Evolutionary conservation across 1,140 invertebrate genomes (phyloP).

Genomic region (Mactra quadrangularis): DNA sequence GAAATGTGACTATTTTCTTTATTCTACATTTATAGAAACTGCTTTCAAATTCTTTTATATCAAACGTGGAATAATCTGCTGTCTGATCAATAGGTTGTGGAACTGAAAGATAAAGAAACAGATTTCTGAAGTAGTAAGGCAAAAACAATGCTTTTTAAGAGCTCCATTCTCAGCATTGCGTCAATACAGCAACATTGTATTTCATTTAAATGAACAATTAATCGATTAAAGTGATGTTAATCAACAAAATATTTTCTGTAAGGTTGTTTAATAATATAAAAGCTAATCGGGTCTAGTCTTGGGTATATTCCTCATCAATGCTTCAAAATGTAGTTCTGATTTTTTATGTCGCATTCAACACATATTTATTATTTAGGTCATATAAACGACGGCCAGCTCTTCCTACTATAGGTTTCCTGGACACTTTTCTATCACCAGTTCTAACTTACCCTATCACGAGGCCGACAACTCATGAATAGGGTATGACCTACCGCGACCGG

Average conservation of each 20-base stretch:
- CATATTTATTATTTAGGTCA: too few relatives aligned
- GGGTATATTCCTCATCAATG: too few relatives aligned
- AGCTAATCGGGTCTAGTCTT: too few relatives aligned
- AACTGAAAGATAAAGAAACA: neutral
- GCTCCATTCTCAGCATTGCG: neutral
- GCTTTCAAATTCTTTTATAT: constrained; percentile 23
- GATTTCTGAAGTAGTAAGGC: neutral
- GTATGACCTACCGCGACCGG: too few relatives aligned
- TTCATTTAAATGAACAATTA: neutral
- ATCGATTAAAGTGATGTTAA: neutral
- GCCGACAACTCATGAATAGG: too few relatives aligned
- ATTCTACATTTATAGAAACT: constrained; percentile 23
- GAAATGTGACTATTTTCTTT: constrained; percentile 23
- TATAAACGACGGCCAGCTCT: too few relatives aligned
- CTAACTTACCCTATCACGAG: too few relatives aligned
- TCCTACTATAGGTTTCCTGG: too few relatives aligned
- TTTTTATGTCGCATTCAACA: too few relatives aligned
- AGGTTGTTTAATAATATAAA: neutral
- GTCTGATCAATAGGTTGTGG: constrained; percentile 19
- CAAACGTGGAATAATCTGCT: constrained; percentile 21
- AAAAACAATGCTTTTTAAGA: neutral
- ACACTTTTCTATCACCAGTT: too few relatives aligned
- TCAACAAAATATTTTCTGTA: neutral
- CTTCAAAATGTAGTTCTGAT: too few relatives aligned
- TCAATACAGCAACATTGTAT: too few relatives aligned